These are phyloP conservation scores for Anoura caudifer DNA, from an alignment of 2,113 vertebrate genomes.

Conservation along the genomic window DNA sequence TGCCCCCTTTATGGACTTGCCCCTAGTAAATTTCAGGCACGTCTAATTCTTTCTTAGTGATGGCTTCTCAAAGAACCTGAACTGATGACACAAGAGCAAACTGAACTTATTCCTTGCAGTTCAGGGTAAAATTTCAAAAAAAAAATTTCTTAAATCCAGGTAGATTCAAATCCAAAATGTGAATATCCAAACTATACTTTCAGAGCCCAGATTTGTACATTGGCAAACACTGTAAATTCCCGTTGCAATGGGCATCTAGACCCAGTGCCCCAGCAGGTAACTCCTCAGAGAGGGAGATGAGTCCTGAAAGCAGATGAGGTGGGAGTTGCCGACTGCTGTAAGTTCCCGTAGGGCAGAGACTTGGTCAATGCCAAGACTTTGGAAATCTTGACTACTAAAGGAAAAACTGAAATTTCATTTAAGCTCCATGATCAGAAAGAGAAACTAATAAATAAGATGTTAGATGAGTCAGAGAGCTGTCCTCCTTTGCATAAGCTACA, in stretches of 20 bases:
- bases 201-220: not conserved
- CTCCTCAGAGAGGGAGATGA: not conserved
- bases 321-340: not conserved
- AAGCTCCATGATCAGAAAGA: constrained; percentile 29
- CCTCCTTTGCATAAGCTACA: constrained; percentile 35
- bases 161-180: not conserved
- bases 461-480: constrained; percentile 49
- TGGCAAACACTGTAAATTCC: not conserved
- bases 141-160: not conserved
- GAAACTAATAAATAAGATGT: constrained; percentile 48
- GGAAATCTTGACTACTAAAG: constrained; percentile 12
- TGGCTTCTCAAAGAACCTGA: not conserved
- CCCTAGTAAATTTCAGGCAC: not conserved
- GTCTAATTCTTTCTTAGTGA: not conserved
- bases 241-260: not conserved
- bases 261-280: not conserved
- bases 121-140: not conserved
- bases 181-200: not conserved
- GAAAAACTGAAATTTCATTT: constrained; percentile 47
- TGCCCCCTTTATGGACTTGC: not conserved
- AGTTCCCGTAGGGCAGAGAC: not conserved
- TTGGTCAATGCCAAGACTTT: not conserved
- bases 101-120: not conserved
- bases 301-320: not conserved
- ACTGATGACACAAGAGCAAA: not conserved